A percentile compares a stretch with the other conserved stretches of the same genome.
These are phyloP conservation scores for Prostheceraeus crozeri DNA, from an alignment of 2,888 invertebrate species.

Conservation along the genomic window DNA sequence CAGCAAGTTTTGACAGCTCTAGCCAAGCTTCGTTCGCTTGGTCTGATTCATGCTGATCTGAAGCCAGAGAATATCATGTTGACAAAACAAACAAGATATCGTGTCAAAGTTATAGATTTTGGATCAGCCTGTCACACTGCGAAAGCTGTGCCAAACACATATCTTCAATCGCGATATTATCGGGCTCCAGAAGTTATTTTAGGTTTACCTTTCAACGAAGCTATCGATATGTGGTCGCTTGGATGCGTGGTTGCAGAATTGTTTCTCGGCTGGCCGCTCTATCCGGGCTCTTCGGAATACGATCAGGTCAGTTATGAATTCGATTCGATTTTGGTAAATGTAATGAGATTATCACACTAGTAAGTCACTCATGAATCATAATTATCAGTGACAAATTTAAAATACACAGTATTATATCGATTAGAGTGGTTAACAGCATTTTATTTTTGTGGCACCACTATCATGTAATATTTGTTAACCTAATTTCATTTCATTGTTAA, in stretches of 20 bases:
- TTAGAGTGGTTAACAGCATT: too few relatives aligned
- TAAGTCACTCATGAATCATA: too few relatives aligned
- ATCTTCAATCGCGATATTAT: slow-evolving; percentile 96
- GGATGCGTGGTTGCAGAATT: slow-evolving; percentile 98
- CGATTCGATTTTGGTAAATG: too few relatives aligned
- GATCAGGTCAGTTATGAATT: slow-evolving; percentile 65
- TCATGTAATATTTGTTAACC: too few relatives aligned
- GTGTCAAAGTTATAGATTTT: slow-evolving; percentile 97
- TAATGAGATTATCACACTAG: too few relatives aligned
- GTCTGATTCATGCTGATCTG: slow-evolving; percentile 95
- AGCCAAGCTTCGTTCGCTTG: slow-evolving; percentile 84
- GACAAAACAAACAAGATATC: slow-evolving; percentile 78
- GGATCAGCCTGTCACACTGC: slow-evolving; percentile 98
- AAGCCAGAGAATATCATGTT: slow-evolving; percentile 99
- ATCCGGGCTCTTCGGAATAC: slow-evolving; percentile 97
- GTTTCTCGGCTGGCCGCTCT: slow-evolving; percentile 97
- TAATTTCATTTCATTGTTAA: too few relatives aligned
- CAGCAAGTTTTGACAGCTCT: slow-evolving; percentile 85
- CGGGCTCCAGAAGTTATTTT: slow-evolving; percentile 60
- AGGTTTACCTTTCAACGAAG: slow-evolving; percentile 91
- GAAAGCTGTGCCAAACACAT: slow-evolving; percentile 98
- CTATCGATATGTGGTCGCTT: slow-evolving; percentile 99
- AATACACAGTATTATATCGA: too few relatives aligned
- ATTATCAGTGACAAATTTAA: too few relatives aligned
- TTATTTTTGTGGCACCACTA: too few relatives aligned